phyloP scores from a whole-genome alignment of 2,888 invertebrate species.

The Drosophila anomelani region DNA sequence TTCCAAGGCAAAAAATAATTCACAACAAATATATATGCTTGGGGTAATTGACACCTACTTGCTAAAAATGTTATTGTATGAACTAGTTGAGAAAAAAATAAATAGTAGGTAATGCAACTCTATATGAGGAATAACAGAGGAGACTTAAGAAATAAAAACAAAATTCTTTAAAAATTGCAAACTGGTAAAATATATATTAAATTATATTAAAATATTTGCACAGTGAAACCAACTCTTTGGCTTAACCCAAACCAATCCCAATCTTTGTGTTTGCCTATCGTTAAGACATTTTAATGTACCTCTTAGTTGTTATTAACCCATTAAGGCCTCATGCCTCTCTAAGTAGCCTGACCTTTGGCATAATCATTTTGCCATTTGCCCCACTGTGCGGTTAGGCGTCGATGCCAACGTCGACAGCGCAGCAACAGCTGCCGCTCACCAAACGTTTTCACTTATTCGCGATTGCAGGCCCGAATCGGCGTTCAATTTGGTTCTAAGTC shows the following conservation, averaged over 20 bases:
- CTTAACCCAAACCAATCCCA: too few species aligned
- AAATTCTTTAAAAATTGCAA: neutral
- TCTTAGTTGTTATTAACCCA: constrained; percentile 3
- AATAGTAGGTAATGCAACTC: neutral
- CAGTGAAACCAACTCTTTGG: neutral
- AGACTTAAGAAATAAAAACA: neutral
- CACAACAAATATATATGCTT: neutral
- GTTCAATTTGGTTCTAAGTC: constrained; percentile 82
- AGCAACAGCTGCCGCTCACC: constrained; percentile 48
- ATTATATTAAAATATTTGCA: neutral
- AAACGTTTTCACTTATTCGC: constrained; percentile 62
- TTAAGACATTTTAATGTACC: neutral
- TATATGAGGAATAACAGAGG: neutral
- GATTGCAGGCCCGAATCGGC: constrained; percentile 63
- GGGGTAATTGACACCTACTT: constrained; percentile 11
- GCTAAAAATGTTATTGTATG: constrained; percentile 6
- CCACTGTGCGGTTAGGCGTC: constrained; percentile 53
- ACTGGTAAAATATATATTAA: neutral
- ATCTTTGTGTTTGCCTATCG: neutral
- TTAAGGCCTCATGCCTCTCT: neutral
- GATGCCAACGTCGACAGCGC: neutral
- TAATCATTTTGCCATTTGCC: constrained; percentile 14
- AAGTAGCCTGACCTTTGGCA: constrained; percentile 5
- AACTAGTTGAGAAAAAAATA: neutral
- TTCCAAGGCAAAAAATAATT: neutral